phyloP scores from a whole-genome alignment of 2,888 invertebrate genomes.

The Molorchus minor region DNA sequence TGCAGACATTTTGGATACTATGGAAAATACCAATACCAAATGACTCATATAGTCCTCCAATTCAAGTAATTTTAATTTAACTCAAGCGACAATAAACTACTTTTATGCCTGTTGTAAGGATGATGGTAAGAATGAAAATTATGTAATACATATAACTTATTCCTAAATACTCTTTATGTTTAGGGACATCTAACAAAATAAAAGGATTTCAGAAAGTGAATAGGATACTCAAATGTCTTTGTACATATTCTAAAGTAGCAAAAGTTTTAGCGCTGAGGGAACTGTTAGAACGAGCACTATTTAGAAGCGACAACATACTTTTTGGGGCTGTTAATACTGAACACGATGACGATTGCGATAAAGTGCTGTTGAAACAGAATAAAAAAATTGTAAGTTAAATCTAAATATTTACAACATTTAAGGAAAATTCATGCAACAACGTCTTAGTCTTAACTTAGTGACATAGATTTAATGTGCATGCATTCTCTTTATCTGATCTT shows the following conservation, averaged over 20 bases:
- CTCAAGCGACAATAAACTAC: slow-evolving; percentile 77
- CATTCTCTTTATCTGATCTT: too few relatives aligned
- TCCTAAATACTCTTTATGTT: too few relatives aligned
- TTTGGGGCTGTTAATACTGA: slow-evolving; percentile 73
- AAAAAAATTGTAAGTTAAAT: slow-evolving; percentile 74
- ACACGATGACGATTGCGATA: slow-evolving; percentile 61
- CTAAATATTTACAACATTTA: too few relatives aligned
- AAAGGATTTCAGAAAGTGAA: slow-evolving; percentile 73
- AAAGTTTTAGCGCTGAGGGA: slow-evolving; percentile 77
- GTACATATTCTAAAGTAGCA: slow-evolving; percentile 74
- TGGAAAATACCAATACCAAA: slow-evolving; percentile 69
- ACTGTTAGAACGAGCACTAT: slow-evolving; percentile 77
- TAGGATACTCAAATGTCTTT: slow-evolving; percentile 72
- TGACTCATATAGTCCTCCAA: slow-evolving; percentile 65
- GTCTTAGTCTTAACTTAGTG: too few relatives aligned
- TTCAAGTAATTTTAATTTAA: slow-evolving; percentile 75
- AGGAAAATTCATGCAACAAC: too few relatives aligned
- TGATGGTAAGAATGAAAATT: slow-evolving; percentile 66
- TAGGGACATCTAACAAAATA: slow-evolving; percentile 69
- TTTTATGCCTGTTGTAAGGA: slow-evolving; percentile 79
- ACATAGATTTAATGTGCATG: too few relatives aligned
- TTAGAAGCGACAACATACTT: slow-evolving; percentile 71
- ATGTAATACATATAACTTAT: too few relatives aligned
- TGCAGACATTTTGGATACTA: slow-evolving; percentile 71
- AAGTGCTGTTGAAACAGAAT: slow-evolving; percentile 75